A percentile compares a stretch with the other conserved stretches of the same genome.
phyloP scores from a whole-genome alignment of 2,888 invertebrate genomes.

The Brassicogethes aeneus region DNA sequence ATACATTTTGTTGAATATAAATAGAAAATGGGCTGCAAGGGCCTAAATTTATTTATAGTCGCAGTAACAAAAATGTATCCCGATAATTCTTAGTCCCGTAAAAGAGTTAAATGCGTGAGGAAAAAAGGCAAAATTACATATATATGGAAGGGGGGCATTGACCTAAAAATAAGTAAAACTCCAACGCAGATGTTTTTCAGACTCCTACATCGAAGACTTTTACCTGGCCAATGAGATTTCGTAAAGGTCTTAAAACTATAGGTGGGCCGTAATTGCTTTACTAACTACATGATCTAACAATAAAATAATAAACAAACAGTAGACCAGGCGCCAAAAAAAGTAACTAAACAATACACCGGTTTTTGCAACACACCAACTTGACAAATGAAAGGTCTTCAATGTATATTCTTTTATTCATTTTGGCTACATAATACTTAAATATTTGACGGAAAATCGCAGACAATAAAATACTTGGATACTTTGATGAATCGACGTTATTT shows the following conservation, averaged over 20 bases:
- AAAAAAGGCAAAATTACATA: slow-evolving; percentile 3
- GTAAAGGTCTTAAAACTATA: slow-evolving; percentile 25
- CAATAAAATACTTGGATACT: not conserved
- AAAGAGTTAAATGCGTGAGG: too few species aligned
- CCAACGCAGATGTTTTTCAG: slow-evolving; percentile 29
- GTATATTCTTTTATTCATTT: too few species aligned
- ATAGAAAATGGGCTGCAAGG: too few species aligned
- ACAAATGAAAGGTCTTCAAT: too few species aligned
- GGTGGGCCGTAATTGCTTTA: slow-evolving; percentile 28
- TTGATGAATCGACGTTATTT: slow-evolving; percentile 21
- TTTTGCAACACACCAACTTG: too few species aligned
- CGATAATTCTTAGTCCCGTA: too few species aligned
- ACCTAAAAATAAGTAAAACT: slow-evolving; percentile 32
- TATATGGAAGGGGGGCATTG: slow-evolving; percentile 25
- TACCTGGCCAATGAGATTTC: slow-evolving; percentile 34
- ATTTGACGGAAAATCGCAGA: not conserved
- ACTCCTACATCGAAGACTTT: slow-evolving; percentile 29
- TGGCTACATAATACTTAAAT: too few species aligned
- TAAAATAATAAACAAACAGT: slow-evolving; percentile 14
- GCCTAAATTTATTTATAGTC: too few species aligned
- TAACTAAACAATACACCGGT: too few species aligned
- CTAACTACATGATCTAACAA: slow-evolving; percentile 24
- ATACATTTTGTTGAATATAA: too few species aligned
- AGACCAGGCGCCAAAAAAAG: slow-evolving; percentile 5
- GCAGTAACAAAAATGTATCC: too few species aligned